Conservation (phyloP, 2,797 vertebrate species). For the Tauraco hartlaubi region DNA sequence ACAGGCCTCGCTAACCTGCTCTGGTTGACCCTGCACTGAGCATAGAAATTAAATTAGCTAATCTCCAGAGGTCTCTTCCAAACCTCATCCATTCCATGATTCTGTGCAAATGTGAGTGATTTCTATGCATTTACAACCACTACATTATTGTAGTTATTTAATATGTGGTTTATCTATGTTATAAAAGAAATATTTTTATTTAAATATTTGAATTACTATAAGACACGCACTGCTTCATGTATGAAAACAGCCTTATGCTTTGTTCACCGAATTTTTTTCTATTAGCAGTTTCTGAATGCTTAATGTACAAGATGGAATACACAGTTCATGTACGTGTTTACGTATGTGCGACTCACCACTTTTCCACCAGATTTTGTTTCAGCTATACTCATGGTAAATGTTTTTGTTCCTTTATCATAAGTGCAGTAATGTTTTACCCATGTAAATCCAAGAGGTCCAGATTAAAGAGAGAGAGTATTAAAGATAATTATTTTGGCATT, state of each 20-base stretch:
- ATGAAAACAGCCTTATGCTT: neutral
- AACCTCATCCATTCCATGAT: neutral
- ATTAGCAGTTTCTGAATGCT: neutral
- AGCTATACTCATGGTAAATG: constrained; percentile 94
- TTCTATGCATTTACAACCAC: neutral
- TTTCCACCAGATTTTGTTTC: constrained; percentile 92
- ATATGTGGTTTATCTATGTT: neutral
- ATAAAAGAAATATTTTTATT: neutral
- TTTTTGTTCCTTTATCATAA: constrained; percentile 94
- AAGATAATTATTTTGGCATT: neutral
- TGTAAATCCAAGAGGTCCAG: constrained; percentile 92
- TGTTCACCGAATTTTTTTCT: neutral
- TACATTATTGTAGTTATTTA: neutral
- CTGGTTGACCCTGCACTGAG: neutral
- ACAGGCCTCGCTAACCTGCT: neutral
- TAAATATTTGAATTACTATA: neutral
- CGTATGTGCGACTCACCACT: constrained; percentile 84
- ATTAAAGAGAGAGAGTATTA: neutral
- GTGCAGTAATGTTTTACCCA: constrained; percentile 98
- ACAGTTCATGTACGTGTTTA: neutral
- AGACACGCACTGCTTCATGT: neutral
- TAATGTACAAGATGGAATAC: neutral
- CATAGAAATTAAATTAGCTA: neutral
- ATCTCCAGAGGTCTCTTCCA: neutral
- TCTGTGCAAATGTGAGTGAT: neutral